Percentiles rank a stretch among this genome's conserved stretches.
Conservation (phyloP, 2,888 invertebrate species). For the Thymelicus lineola region DNA sequence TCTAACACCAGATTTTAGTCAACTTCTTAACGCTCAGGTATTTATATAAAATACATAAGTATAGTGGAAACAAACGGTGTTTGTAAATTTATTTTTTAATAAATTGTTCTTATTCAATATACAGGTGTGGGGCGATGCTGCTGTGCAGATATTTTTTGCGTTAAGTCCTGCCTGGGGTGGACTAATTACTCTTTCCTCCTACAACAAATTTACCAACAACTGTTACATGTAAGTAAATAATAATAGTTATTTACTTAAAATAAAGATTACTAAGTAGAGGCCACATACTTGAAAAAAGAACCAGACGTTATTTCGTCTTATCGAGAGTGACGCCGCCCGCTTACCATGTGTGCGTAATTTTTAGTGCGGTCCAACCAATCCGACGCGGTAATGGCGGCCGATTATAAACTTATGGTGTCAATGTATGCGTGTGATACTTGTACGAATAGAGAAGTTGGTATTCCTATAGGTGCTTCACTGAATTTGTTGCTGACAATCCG, state of each 20-base stretch:
- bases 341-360: no score
- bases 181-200: slow-evolving; percentile 93
- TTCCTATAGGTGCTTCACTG: no score
- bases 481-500: no score
- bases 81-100: not conserved
- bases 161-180: slow-evolving; percentile 95
- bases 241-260: not conserved
- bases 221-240: slow-evolving; percentile 87
- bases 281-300: no score
- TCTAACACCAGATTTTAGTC: slow-evolving; percentile 91
- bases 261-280: not conserved
- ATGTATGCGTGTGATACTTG: no score
- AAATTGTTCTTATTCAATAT: slow-evolving; percentile 35
- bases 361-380: no score
- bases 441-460: no score
- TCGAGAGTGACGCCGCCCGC: no score
- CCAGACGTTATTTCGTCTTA: no score
- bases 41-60: not conserved
- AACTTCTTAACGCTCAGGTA: slow-evolving; percentile 89
- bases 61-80: not conserved
- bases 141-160: slow-evolving; percentile 95
- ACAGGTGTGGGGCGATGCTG: slow-evolving; percentile 93
- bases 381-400: no score
- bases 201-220: slow-evolving; percentile 94
- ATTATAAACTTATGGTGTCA: no score